Evolutionary conservation across 2,113 vertebrate species (phyloP).

Genomic region (Seriola rivoliana): DNA sequence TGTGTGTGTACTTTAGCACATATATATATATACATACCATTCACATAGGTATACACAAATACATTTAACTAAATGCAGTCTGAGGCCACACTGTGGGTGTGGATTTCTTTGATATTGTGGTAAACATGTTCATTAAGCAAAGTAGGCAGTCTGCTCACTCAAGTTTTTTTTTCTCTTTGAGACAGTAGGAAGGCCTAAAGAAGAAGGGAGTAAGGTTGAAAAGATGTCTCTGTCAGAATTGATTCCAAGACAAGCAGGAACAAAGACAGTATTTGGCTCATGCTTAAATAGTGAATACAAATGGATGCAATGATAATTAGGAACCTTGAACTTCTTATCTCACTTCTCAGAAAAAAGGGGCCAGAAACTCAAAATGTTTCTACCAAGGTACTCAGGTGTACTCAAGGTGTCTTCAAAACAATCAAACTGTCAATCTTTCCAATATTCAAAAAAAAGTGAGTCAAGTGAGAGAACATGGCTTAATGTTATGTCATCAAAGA

Average conservation of each 20-base stretch:
- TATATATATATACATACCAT: no score
- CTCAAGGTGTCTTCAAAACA: not conserved
- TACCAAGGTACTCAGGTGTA: not conserved
- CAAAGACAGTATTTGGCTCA: no score
- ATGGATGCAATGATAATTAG: not conserved
- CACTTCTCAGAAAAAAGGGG: not conserved
- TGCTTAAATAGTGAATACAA: not conserved
- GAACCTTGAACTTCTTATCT: not conserved
- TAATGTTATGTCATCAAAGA: constrained; percentile 32
- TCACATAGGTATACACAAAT: not conserved
- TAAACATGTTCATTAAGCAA: not conserved
- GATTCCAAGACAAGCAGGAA: not conserved
- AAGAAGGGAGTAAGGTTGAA: not conserved
- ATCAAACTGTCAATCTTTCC: not conserved
- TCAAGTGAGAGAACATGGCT: constrained; percentile 15
- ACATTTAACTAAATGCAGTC: not conserved
- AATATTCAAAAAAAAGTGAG: not conserved
- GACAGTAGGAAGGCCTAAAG: not conserved
- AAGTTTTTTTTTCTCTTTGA: not conserved
- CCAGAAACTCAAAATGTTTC: not conserved
- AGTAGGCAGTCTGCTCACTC: not conserved
- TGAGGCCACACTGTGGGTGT: no score
- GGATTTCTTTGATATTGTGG: not conserved
- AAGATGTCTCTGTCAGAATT: not conserved
- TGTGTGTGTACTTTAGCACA: not conserved